Evolutionary conservation across 2,113 vertebrate species (phyloP), one percentile per base, ranked within the genome.

Genomic region (Australoheros scitulus): DNA sequence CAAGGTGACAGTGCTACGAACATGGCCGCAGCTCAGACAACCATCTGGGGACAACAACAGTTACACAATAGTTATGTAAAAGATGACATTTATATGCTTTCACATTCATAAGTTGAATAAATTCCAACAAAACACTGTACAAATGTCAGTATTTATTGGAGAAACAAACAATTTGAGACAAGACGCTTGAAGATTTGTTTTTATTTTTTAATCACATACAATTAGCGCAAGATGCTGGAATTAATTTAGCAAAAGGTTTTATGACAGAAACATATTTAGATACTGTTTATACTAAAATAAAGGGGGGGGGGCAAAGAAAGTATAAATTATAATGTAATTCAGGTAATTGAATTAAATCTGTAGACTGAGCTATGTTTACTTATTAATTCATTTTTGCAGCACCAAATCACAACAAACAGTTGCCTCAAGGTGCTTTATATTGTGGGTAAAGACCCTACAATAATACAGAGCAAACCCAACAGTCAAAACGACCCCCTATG

Each of bases 1-100:
- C 83, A 89, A n/a, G 92, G 79, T 34, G 89, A 86, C 84, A 87
- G 6, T 10, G 83, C 29, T 11, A 81, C 61, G 6, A 92, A 70
- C 83, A 87, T 50, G 11, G 61, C 63, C 55, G 88, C 74, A 9
- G 65, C 80, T 32, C 84, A 82, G 72, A 82, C 85, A 36, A 64
- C 89, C 90, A 92, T 91, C 91, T 90, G 89, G 58, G 52, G 74
- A 90, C 43, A 20, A 74, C 60, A 84, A 75, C 84, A 83, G 81
- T 61, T 75, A 41, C 79, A 78, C 85, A 61, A 63, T 56, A 43
- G 43, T 91, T 80, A 90, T 56, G 76, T 80, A 79, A 76, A 83
- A 80, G n/a, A 57, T 76, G 68, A 82, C 75, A 80, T 76, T 77
- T 61, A 2, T 47, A 24, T 24, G 6, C 26, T 22, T 85, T 68